These are phyloP conservation scores for Cardinalis cardinalis DNA, from an alignment of 2,113 vertebrate genomes.

Conservation along the genomic window DNA sequence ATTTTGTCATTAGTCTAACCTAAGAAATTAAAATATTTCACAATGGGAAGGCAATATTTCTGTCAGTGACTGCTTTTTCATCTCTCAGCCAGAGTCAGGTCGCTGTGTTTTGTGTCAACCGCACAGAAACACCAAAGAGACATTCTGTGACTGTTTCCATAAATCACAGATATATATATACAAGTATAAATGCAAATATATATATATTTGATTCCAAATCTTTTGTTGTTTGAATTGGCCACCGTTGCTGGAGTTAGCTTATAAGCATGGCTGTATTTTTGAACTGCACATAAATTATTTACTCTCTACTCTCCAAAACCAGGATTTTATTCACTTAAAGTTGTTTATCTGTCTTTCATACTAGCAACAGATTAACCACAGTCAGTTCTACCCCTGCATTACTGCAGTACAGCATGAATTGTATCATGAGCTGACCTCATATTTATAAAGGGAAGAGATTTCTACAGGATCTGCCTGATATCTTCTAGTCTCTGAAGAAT, in stretches of 20 bases:
- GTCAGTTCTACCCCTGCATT: neutral
- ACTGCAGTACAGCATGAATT: neutral
- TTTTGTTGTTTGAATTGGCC: neutral
- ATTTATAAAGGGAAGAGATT: neutral
- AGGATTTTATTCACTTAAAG: neutral
- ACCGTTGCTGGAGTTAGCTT: slow-evolving; percentile 31
- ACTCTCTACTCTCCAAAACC: neutral
- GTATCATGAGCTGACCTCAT: neutral
- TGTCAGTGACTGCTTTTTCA: neutral
- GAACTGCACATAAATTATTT: slow-evolving; percentile 38
- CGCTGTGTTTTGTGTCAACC: neutral
- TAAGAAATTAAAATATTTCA: neutral
- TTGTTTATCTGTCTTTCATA: neutral
- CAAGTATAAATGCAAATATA: neutral
- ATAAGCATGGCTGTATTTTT: slow-evolving; percentile 30
- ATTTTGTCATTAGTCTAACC: neutral
- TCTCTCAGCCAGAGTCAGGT: neutral
- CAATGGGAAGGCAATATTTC: neutral
- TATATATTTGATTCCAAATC: neutral
- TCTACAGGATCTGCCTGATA: neutral
- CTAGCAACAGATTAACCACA: neutral
- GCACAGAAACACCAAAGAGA: neutral
- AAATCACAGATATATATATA: neutral
- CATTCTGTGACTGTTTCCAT: neutral
- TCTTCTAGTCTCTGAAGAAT: neutral